Conservation (phyloP, 1,140 invertebrate genomes). For the Achroia grisella region DNA sequence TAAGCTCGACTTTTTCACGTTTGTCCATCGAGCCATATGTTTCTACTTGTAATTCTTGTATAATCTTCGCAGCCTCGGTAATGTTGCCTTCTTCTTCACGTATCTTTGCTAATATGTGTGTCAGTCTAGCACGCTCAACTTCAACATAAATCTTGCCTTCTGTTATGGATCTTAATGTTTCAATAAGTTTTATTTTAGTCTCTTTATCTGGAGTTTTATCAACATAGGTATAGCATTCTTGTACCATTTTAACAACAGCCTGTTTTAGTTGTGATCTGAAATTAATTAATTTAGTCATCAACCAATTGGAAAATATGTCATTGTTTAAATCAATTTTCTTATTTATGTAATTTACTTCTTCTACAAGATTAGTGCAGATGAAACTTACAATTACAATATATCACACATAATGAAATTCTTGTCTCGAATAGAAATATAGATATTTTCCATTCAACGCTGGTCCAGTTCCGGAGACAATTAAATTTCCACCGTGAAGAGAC, state of each 20-base stretch:
- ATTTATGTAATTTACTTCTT: too few relatives aligned
- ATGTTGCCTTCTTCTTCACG: constrained; percentile 95
- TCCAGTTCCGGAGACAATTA: too few relatives aligned
- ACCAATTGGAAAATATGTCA: too few relatives aligned
- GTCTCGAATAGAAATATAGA: too few relatives aligned
- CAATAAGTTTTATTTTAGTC: constrained; percentile 94
- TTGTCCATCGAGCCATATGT: constrained; percentile 99
- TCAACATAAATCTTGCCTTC: constrained; percentile 99
- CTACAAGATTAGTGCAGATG: too few relatives aligned
- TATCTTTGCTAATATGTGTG: constrained; percentile 94
- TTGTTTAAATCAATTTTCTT: too few relatives aligned
- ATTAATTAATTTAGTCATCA: constrained; percentile 3
- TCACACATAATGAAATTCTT: too few relatives aligned
- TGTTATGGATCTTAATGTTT: constrained; percentile 95
- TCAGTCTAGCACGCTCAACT: constrained; percentile 97
- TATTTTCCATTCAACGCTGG: too few relatives aligned
- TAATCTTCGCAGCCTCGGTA: constrained; percentile 91
- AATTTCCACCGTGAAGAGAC: too few relatives aligned
- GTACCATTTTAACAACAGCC: constrained; percentile 99
- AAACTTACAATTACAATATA: too few relatives aligned
- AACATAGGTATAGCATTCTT: constrained; percentile 96
- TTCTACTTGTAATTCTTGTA: constrained; percentile 98
- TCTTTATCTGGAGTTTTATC: constrained; percentile 94
- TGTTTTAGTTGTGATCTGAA: constrained; percentile 95
- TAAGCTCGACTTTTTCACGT: constrained; percentile 97